Conservation (phyloP, 2,113 vertebrate genomes). For the Peromyscus maniculatus region DNA sequence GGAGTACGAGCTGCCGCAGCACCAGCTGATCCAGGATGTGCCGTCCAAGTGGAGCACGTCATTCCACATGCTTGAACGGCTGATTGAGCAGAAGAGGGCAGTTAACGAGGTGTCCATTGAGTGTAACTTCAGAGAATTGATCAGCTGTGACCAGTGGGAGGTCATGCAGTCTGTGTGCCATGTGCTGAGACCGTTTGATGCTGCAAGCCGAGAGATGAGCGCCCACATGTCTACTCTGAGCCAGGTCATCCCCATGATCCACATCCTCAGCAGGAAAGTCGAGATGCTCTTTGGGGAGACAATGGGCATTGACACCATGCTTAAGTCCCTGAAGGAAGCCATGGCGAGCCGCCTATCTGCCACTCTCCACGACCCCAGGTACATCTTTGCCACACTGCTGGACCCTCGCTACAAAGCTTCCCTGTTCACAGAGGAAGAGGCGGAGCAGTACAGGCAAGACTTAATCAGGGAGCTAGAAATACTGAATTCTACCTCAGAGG, state of each 20-base stretch:
- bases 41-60: slow-evolving; percentile 97
- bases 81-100: slow-evolving; percentile 96
- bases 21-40: slow-evolving; percentile 95
- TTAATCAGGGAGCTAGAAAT: slow-evolving; percentile 96
- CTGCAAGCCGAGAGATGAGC: slow-evolving; percentile 96
- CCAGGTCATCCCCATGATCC: slow-evolving; percentile 98
- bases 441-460: slow-evolving; percentile 95
- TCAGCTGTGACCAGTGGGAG: slow-evolving; percentile 99
- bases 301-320: slow-evolving; percentile 98
- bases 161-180: slow-evolving; percentile 98
- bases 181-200: slow-evolving; percentile 96
- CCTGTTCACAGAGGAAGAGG: slow-evolving; percentile 96
- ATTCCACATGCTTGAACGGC: slow-evolving; percentile 96
- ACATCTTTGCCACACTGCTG: slow-evolving; percentile 96
- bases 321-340: slow-evolving; percentile 95
- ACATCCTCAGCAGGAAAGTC: slow-evolving; percentile 96
- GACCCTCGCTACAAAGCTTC: slow-evolving; percentile 98
- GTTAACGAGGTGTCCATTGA: slow-evolving; percentile 95
- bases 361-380: slow-evolving; percentile 93
- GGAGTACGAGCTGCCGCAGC: slow-evolving; percentile 92
- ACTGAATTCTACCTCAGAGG: slow-evolving; percentile 94
- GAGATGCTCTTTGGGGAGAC: slow-evolving; percentile 98
- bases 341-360: slow-evolving; percentile 95
- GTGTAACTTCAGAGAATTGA: slow-evolving; percentile 96
- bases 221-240: slow-evolving; percentile 94